A percentile compares a stretch with the other conserved stretches of the same genome.
Evolutionary conservation across 2,797 vertebrate species (phyloP).

Genomic region (Lutjanus argentimaculatus): DNA sequence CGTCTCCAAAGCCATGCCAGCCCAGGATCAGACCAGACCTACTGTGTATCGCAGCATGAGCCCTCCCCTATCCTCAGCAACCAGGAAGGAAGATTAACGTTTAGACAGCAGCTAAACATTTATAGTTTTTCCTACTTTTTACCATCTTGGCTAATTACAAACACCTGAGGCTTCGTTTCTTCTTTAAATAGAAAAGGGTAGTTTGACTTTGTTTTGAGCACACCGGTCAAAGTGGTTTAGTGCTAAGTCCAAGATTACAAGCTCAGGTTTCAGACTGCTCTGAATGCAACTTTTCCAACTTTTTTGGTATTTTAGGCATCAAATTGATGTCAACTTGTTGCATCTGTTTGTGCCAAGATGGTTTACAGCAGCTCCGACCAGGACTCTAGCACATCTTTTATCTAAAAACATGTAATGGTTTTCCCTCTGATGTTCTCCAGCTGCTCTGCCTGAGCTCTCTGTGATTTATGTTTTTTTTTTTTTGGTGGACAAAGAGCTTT

Average conservation of each 20-base stretch:
- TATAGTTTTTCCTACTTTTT: background rate
- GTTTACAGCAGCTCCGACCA: no score
- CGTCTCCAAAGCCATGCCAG: slow-evolving; percentile 52
- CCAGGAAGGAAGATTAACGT: slow-evolving; percentile 53
- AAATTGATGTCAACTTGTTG: no score
- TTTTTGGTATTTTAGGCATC: no score
- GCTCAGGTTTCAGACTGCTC: no score
- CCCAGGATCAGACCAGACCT: slow-evolving; percentile 51
- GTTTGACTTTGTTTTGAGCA: background rate
- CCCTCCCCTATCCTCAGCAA: slow-evolving; percentile 22
- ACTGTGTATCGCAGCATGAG: slow-evolving; percentile 51
- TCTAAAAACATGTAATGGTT: no score
- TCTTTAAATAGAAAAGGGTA: background rate
- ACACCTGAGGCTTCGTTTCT: background rate
- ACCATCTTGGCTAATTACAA: background rate
- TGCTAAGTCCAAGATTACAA: background rate
- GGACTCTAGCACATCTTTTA: no score
- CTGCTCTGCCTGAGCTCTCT: no score
- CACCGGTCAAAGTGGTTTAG: background rate
- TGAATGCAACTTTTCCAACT: no score
- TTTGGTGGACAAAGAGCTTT: no score
- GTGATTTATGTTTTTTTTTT: no score
- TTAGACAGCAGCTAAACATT: slow-evolving; percentile 27
- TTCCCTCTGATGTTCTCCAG: no score
- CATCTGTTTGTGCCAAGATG: no score